A percentile compares a stretch with the other conserved stretches of the same genome.
Evolutionary conservation across 2,888 invertebrate genomes (phyloP).

Genomic region (Athalia circularis): DNA sequence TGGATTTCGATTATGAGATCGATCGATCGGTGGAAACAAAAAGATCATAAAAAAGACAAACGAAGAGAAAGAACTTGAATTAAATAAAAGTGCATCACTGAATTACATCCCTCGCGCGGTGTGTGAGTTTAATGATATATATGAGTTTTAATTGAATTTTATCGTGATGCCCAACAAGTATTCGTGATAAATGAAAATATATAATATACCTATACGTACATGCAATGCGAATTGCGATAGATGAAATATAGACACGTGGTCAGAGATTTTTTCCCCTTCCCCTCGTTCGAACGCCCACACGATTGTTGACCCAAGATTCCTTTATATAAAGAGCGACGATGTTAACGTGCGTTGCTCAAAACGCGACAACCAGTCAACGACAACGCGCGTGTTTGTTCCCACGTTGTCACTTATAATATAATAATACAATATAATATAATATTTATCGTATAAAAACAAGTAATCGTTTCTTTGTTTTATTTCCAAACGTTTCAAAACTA

Average conservation of each 20-base stretch:
- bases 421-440: too few species aligned
- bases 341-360: conserved; percentile 40
- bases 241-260: conserved; percentile 31
- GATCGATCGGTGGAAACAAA: too few species aligned
- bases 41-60: too few species aligned
- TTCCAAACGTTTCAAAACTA: too few species aligned
- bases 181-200: too few species aligned
- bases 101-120: background rate
- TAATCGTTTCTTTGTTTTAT: too few species aligned
- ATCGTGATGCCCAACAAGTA: background rate
- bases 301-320: conserved; percentile 44
- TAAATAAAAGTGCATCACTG: background rate
- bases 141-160: background rate
- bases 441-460: too few species aligned
- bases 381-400: background rate
- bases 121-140: background rate
- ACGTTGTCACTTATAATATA: too few species aligned
- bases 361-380: conserved; percentile 37
- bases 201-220: background rate
- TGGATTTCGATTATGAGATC: too few species aligned
- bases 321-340: conserved; percentile 37
- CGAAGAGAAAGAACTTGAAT: background rate
- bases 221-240: conserved; percentile 7
- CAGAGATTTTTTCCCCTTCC: conserved; percentile 1
- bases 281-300: conserved; percentile 15